A percentile compares a stretch with the other conserved stretches of the same genome.
These are phyloP conservation scores for Protomyctophum bolini DNA, from an alignment of 2,113 vertebrate genomes.

Conservation along the genomic window DNA sequence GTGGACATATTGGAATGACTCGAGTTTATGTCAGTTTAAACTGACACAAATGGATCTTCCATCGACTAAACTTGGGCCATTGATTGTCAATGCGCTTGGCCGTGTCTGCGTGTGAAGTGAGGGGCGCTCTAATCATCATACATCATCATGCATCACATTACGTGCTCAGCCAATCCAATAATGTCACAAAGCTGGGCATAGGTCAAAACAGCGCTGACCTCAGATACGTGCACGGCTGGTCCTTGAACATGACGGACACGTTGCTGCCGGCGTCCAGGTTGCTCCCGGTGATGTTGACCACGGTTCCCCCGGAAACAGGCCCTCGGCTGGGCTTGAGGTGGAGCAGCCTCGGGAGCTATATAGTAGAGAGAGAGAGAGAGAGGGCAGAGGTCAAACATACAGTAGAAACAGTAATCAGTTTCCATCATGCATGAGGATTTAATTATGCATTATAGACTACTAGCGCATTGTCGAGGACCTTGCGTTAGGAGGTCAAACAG, in stretches of 20 bases:
- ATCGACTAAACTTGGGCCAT: constrained; percentile 31
- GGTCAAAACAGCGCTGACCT: constrained; percentile 77
- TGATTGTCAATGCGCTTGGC: background rate
- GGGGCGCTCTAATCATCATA: no score
- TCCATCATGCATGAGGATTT: no score
- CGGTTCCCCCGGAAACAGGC: constrained; percentile 93
- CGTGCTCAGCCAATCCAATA: no score
- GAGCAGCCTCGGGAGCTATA: constrained; percentile 89
- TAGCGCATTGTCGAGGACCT: no score
- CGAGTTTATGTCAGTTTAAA: constrained; percentile 6
- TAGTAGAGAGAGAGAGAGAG: background rate
- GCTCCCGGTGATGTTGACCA: constrained; percentile 94
- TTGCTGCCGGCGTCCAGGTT: constrained; percentile 95
- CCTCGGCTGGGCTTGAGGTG: constrained; percentile 88
- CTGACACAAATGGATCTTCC: constrained; percentile 14
- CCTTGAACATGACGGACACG: constrained; percentile 91
- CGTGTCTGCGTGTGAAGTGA: no score
- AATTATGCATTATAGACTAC: no score
- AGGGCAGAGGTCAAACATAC: constrained; percentile 3
- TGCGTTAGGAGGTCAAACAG: background rate
- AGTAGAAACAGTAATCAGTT: no score
- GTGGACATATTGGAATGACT: constrained; percentile 7
- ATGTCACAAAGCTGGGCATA: background rate
- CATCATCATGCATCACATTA: no score
- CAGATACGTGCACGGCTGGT: constrained; percentile 91